Evolutionary conservation across 2,888 invertebrate genomes (phyloP), one percentile per base, ranked within the genome.

Genomic region (Bugulina stolonifera): DNA sequence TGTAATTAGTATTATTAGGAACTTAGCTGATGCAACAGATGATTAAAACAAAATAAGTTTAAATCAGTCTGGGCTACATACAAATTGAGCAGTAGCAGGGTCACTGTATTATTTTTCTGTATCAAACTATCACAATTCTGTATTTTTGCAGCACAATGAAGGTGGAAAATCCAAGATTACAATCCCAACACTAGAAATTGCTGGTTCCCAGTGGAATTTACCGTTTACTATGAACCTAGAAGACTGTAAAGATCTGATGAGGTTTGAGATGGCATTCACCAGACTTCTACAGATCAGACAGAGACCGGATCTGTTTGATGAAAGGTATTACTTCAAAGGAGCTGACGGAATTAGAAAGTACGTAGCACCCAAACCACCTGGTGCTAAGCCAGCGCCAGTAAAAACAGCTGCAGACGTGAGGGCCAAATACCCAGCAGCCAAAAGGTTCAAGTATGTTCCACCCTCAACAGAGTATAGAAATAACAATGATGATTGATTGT

Each of bases 241-340:
- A 32, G 64, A 64, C 64, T 64, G 64, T n/a, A 64, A 64, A n/a
- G n/a, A 32, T n/a, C 32, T 64, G 32, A 64, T 64, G 64, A 27
- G 64, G n/a, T 64, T 64, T 64, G 64, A 64, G n/a, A 64, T 64
- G 64, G 64, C 64, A 5, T 64, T 32, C 34, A 64, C 64, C 29
- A 27, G 64, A n/a, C 14, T 64, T 27, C n/a, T 64, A n/a, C 64
- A 64, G 64, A 64, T 64, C 2, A 14, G 5, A 10, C 64, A 64
- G 32, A 27, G 64, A 14, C 64, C 64, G 1, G 64, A 64, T n/a
- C 5, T 64, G 10, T 64, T 64, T 34, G 34, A 32, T 32, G 64
- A 64, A 32, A 2, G 10, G 14, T 64, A 64, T 27, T 64, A 64
- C n/a, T 64, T 32, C 34, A 64, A 64, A 34, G 64, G 64, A 2